Conservation (phyloP, 2,888 invertebrate genomes). For the Mesoligia furuncula region DNA sequence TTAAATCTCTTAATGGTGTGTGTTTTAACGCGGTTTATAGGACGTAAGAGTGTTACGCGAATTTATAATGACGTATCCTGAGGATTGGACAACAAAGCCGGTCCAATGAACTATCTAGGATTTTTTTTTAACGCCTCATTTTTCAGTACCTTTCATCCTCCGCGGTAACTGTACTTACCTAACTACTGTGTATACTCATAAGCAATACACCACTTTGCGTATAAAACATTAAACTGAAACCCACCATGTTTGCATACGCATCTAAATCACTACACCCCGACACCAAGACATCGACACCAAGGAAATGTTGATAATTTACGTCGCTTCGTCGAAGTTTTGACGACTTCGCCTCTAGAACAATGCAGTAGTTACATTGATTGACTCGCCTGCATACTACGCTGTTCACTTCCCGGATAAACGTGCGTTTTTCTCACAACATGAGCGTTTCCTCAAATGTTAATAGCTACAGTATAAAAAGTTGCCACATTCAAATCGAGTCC, state of each 20-base stretch:
- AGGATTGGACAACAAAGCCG: neutral
- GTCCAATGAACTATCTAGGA: neutral
- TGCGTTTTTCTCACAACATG: constrained; percentile 74
- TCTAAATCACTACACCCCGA: constrained; percentile 42
- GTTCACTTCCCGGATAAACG: constrained; percentile 75
- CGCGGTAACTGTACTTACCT: neutral
- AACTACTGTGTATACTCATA: neutral
- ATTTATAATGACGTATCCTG: neutral
- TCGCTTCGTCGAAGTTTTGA: constrained; percentile 70
- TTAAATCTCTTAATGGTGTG: neutral
- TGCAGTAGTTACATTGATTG: constrained; percentile 69
- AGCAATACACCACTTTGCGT: neutral
- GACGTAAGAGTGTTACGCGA: neutral
- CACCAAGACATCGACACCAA: constrained; percentile 37
- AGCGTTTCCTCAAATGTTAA: constrained; percentile 71
- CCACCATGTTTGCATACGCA: constrained; percentile 37
- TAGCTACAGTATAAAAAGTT: constrained; percentile 60
- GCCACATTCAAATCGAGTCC: constrained; percentile 62
- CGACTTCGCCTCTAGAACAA: constrained; percentile 67
- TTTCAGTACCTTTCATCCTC: neutral
- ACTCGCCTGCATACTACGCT: constrained; percentile 44
- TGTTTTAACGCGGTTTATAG: neutral
- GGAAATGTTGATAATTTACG: constrained; percentile 68
- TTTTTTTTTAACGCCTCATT: neutral
- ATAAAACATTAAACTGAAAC: constrained; percentile 5